These are phyloP conservation scores for Amblyornis subalaris DNA, from an alignment of 2,113 vertebrate species.

Conservation along the genomic window DNA sequence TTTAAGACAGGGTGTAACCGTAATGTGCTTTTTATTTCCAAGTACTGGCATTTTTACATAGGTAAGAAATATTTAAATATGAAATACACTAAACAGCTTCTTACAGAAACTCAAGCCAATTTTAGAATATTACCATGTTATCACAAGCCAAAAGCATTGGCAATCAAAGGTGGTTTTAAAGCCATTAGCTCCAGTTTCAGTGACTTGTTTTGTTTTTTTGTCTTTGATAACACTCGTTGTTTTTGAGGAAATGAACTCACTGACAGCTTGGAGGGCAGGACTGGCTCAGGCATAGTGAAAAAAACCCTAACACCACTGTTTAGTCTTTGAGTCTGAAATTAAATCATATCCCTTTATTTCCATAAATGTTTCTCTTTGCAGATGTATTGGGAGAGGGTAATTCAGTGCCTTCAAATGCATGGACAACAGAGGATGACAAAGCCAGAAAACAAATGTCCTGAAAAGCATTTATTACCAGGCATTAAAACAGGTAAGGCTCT, in stretches of 20 bases:
- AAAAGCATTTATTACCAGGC: neutral
- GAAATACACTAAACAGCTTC: neutral
- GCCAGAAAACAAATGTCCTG: neutral
- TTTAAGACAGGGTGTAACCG: neutral
- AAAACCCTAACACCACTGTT: neutral
- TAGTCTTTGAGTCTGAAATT: neutral
- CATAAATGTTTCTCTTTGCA: neutral
- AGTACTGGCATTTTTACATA: neutral
- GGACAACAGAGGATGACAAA: neutral
- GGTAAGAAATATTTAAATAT: neutral
- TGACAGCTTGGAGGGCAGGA: conserved; percentile 35
- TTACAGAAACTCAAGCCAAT: neutral
- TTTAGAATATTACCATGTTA: neutral
- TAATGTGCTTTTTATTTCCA: neutral
- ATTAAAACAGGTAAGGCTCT: neutral
- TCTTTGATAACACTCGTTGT: neutral
- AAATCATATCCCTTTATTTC: neutral
- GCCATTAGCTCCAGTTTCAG: neutral
- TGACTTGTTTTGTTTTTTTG: neutral
- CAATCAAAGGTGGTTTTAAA: conserved; percentile 36
- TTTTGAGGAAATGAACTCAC: conserved; percentile 16
- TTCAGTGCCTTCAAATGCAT: neutral
- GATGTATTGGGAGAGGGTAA: neutral
- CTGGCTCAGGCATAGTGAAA: neutral
- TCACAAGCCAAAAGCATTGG: conserved; percentile 26